phyloP scores from a whole-genome alignment of 2,113 vertebrate species.

The Elachura formosa region DNA sequence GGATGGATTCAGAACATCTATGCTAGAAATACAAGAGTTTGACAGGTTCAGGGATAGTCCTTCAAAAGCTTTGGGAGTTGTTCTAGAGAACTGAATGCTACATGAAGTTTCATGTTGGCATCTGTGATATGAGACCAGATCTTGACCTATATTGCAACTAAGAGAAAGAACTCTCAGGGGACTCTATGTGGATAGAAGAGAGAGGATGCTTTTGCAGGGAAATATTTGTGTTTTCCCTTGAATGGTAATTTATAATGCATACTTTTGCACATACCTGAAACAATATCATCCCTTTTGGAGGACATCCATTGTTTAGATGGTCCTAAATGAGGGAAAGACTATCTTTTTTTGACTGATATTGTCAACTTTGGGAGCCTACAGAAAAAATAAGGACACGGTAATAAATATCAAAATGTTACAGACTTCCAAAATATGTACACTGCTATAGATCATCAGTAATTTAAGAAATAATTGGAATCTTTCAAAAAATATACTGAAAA shows the following conservation, averaged over 20 bases:
- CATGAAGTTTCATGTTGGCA: fast-evolving
- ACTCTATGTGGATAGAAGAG: neutral
- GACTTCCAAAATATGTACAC: neutral
- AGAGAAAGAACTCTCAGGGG: neutral
- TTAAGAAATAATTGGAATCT: neutral
- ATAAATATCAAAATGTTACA: neutral
- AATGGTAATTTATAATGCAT: neutral
- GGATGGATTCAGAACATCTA: neutral
- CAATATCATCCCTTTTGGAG: neutral
- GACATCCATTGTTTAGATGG: neutral
- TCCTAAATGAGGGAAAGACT: neutral
- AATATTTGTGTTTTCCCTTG: neutral
- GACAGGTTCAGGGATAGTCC: neutral
- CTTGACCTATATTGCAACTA: neutral
- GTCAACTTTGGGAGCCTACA: neutral
- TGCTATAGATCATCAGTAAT: neutral
- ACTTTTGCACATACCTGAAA: neutral
- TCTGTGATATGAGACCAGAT: fast-evolving
- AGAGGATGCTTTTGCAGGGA: neutral
- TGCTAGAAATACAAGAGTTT: neutral
- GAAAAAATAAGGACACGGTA: neutral
- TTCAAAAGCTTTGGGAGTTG: neutral
- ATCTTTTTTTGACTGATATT: neutral
- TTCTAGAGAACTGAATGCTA: neutral
- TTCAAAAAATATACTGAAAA: neutral